Evolutionary conservation across 2,797 vertebrate species (phyloP).

Genomic region (Lemur catta): DNA sequence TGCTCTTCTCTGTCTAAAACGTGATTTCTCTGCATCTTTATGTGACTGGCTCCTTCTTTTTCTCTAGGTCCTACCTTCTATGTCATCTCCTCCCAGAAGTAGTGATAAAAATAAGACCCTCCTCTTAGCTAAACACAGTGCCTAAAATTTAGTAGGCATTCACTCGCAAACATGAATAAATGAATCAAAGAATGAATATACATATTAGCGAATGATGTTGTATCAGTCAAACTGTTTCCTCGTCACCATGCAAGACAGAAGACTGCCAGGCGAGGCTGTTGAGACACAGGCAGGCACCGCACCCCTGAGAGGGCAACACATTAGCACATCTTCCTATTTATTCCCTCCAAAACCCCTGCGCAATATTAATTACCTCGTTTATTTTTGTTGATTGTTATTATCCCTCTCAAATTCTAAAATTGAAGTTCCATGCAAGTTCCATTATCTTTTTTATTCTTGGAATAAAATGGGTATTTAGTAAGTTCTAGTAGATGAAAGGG

Average conservation of each 20-base stretch:
- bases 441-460: background rate
- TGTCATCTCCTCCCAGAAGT: background rate
- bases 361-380: background rate
- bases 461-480: background rate
- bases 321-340: background rate
- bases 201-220: background rate
- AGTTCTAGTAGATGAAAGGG: background rate
- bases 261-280: background rate
- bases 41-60: background rate
- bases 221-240: background rate
- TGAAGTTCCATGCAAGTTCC: background rate
- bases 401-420: background rate
- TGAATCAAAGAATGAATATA: background rate
- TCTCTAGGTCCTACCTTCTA: background rate
- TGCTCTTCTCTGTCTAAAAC: background rate
- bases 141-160: background rate
- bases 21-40: background rate
- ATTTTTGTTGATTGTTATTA: background rate
- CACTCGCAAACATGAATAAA: background rate
- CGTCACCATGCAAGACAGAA: background rate
- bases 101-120: background rate
- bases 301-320: constrained; percentile 2
- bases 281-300: background rate
- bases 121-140: background rate
- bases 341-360: background rate